These are phyloP conservation scores for Willisornis vidua DNA, from an alignment of 2,113 vertebrate genomes.

Conservation along the genomic window DNA sequence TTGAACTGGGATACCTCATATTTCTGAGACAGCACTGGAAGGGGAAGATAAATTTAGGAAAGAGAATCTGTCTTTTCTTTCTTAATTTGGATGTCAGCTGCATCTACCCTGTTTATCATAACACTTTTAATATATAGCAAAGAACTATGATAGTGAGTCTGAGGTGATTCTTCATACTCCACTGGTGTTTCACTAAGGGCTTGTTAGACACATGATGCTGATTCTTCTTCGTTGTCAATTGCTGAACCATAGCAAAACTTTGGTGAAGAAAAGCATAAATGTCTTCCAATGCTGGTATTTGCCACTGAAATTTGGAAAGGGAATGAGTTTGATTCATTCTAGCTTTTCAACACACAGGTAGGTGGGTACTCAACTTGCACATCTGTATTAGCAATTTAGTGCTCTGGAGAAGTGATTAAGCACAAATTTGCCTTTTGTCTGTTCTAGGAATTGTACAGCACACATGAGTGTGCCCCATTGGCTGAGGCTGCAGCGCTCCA, in stretches of 20 bases:
- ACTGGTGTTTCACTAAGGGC: not conserved
- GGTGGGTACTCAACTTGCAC: not conserved
- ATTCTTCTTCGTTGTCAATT: not conserved
- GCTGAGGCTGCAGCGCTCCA: not conserved
- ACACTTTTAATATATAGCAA: not conserved
- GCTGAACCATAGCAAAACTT: not conserved
- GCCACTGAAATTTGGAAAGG: not conserved
- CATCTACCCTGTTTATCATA: not conserved
- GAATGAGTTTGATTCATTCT: not conserved
- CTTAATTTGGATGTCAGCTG: not conserved
- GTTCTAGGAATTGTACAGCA: not conserved
- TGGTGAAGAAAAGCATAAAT: not conserved
- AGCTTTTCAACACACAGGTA: not conserved
- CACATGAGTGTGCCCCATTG: no score
- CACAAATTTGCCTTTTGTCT: not conserved
- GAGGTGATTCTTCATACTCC: fast-evolving
- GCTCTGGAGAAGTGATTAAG: not conserved
- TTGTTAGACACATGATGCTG: not conserved
- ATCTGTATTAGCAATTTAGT: not conserved
- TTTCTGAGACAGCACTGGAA: not conserved
- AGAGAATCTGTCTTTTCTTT: not conserved
- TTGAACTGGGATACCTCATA: not conserved
- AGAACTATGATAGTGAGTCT: not conserved
- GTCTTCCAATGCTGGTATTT: not conserved
- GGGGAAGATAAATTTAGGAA: not conserved